Evolutionary conservation across 2,888 invertebrate species (phyloP), one percentile per base, ranked within the genome.

Genomic region (Ferdinandea cuprea): DNA sequence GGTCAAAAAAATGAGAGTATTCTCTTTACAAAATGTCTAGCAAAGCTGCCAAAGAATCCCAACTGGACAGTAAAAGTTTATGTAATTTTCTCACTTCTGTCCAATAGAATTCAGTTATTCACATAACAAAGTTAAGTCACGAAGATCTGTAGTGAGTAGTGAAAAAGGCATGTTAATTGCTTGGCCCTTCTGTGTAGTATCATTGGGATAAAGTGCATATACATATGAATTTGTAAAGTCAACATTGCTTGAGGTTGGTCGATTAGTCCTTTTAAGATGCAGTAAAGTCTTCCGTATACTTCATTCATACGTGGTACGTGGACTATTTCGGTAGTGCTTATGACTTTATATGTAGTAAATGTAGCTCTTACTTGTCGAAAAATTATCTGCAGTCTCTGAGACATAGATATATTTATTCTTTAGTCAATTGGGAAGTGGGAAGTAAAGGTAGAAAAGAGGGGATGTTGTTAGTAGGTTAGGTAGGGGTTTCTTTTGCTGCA

Each of bases 91-190:
- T 72, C 61, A 72, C 72, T 59, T 71, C 25, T 13, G 59, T 59
- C 30, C 35, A 17, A 65, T 44, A 58, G 76, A 76, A 66, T 66
- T 71, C 44, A 54, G 59, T 54, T 46, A 59, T 65, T 76, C 59
- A 52, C 61, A 61, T 19, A 69, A 19, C 28, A 35, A 44, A 74
- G 56, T 28, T 61, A 32, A 32, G 35, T n/a, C n/a, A 79, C 61
- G 48, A 52, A 17, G 15, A 21, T 63, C 63, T 44, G 32, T 40
- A 40, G 13, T 37, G 37, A 76, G 65, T 37, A 54, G 71, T 52
- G 59, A 66, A 71, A 66, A 76, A 61, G 46, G 25, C 65, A 81
- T n/a, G 81, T 81, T 81, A 81, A 81, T 81, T 76, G 76, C 81
- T 81, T 54, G 28, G 76, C 21, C 54, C 65, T 46, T 69, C 63